Base-by-base conservation (phyloP, 1,140 invertebrate species). In the Drosophila mayri region DNA sequence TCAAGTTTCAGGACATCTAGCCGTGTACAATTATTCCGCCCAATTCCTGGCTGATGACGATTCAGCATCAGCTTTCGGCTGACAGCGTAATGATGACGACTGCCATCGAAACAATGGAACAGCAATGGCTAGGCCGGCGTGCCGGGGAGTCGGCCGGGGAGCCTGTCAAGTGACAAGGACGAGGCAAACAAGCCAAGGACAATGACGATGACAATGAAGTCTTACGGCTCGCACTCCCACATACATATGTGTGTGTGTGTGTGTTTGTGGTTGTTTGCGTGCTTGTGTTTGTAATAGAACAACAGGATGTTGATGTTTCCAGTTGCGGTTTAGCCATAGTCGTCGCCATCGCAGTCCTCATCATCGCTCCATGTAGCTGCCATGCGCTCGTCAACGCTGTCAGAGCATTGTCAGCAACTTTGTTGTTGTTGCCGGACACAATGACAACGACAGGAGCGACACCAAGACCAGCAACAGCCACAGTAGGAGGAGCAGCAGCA, bases 11-110 rank as follows among this genome's bases (percentile, higher is more conserved):
- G 62, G 22, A 73, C 47, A 73, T 40, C 50, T 50, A 57, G 41
- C 55, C 47, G 58, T 64, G 65, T 40, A 54, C 60, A 72, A 66
- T 70, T 84, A 79, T 72, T 65, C 49, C 66, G 44, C 76, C 76
- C 67, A 80, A 87, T 88, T 90, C 52, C 52, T 77, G 55, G 72
- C 65, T 70, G 76, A 75, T 75, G 80, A 87, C 76, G 71, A 88
- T 78, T 88, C 64, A 75, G 81, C 62, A 62, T 65, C 58, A 20
- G 55, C 60, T 57, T 52, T 68, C 43, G 46, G 79, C 73, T 81
- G 85, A 79, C 77, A 79, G 85, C 65, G 66, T 84, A 90, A 88
- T 88, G 85, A 90, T 85, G 81, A 90, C 70, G 70, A 78, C 85
- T 85, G 70, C 63, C 65, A 82, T 54, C 62, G 49, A 79, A 75